These are phyloP conservation scores for Campopleginae sp. DNA, from an alignment of 2,888 invertebrate species.

Conservation along the genomic window DNA sequence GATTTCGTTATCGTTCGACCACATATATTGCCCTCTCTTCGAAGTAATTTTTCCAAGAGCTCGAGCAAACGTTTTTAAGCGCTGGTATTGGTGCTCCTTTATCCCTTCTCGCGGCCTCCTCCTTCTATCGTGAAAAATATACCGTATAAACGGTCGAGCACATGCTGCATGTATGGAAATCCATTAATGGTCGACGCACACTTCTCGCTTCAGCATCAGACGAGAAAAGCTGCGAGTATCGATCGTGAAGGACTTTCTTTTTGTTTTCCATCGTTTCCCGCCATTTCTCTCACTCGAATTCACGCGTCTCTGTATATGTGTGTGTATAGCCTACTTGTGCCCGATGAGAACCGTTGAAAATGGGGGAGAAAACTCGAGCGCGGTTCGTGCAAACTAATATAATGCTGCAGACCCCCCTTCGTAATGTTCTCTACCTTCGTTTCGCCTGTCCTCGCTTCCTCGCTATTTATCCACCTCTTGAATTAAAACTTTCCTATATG, in stretches of 20 bases:
- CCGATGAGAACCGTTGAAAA: slow-evolving; percentile 47
- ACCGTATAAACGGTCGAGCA: slow-evolving; percentile 10
- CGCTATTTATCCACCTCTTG: slow-evolving; percentile 20
- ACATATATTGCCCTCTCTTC: slow-evolving; percentile 68
- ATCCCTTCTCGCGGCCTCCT: slow-evolving; percentile 60
- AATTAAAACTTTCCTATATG: slow-evolving; percentile 10
- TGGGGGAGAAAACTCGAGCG: slow-evolving; percentile 42
- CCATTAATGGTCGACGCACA: slow-evolving; percentile 74
- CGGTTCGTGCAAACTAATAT: slow-evolving; percentile 55
- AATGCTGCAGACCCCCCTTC: slow-evolving; percentile 32
- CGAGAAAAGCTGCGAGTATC: slow-evolving; percentile 48
- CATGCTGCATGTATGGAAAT: slow-evolving; percentile 71
- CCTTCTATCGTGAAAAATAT: slow-evolving; percentile 69
- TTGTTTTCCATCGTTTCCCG: slow-evolving; percentile 45
- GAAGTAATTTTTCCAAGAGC: slow-evolving; percentile 79
- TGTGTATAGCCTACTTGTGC: slow-evolving; percentile 30
- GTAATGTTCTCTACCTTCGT: slow-evolving; percentile 17
- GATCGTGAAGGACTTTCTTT: slow-evolving; percentile 58
- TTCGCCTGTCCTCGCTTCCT: slow-evolving; percentile 19
- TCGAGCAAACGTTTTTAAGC: slow-evolving; percentile 75
- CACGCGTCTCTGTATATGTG: not conserved
- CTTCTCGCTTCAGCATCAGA: slow-evolving; percentile 21
- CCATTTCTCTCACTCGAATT: slow-evolving; percentile 46
- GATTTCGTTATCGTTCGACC: slow-evolving; percentile 69
- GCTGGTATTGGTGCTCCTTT: slow-evolving; percentile 25